Base-by-base conservation (phyloP, 2,888 invertebrate species). In the Amorpha juglandis region DNA sequence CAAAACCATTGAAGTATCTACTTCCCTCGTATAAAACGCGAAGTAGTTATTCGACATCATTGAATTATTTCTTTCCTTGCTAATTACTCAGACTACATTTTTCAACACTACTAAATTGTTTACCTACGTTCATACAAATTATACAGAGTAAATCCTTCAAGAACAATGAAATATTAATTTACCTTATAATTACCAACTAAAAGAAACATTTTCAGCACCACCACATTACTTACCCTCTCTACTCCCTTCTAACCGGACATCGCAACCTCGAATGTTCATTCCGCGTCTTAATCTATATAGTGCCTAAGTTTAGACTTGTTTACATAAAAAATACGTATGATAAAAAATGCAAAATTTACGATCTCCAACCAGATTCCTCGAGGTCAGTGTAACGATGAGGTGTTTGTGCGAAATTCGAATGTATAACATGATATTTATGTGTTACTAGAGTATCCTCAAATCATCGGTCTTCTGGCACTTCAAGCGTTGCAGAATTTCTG, bases 311-410 rank as follows among this genome's bases (percentile, higher is more conserved):
- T 11, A 35, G 35, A 35, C 38, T 11, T 33, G 55, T 55, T 55
- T 55, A 16, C 38, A 38, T 53, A n/a, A 53, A 55, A 38, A 55
- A 38, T 35, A 4, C 16, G 16, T 55, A 38, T 55, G 55, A 55
- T 35, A 55, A 55, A 16, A 55, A 27, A 55, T 16, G 35, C 35
- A 16, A 33, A 55, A 38, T 38, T 55, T 55, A 38, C 38, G 38
- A 38, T 6, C 16, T 55, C 35, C 38, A 38, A 55, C 38, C 38
- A 55, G 55, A 38, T 38, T 35, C 12, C 16, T 45, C 63, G 51
- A 63, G 52, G 51, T 51, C 51, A 62, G 38, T 55, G 11, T 55
- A 55, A 55, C 55, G 38, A 55, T 55, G 53, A 55, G 33, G 53
- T 16, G 3, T 38, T 38, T 33, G 14, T 33, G 33, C n/a, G 11